Percentiles rank a stretch among this genome's conserved stretches.
phyloP scores from a whole-genome alignment of 2,113 vertebrate species.

The Thamnophis sirtalis region DNA sequence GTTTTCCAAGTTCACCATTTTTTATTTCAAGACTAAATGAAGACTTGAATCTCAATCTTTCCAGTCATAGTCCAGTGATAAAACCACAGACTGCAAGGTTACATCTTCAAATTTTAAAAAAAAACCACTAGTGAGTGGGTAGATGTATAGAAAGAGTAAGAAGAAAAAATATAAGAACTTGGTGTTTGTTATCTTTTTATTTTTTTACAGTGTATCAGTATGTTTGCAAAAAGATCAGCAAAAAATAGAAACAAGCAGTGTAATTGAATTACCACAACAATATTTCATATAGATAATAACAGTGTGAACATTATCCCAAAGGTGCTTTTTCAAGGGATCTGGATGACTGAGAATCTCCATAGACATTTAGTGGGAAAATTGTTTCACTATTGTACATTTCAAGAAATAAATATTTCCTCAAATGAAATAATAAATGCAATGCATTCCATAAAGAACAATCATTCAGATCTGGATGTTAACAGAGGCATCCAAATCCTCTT shows the following conservation, averaged over 20 bases:
- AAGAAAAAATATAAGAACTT: background rate
- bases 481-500: background rate
- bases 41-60: background rate
- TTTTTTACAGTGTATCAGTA: background rate
- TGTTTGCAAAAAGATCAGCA: background rate
- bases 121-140: background rate
- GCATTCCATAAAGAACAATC: background rate
- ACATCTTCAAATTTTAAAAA: background rate
- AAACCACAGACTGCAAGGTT: background rate
- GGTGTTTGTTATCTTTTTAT: background rate
- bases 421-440: background rate
- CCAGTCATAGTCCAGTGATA: background rate
- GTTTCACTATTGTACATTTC: background rate
- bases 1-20: background rate
- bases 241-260: background rate
- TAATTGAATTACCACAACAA: background rate
- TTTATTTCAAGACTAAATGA: background rate
- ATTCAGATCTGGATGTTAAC: background rate
- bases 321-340: too few relatives aligned
- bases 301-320: background rate
- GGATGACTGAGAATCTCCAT: too few relatives aligned
- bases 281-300: background rate
- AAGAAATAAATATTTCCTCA: background rate
- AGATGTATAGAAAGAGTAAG: background rate
- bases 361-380: background rate